phyloP scores from a whole-genome alignment of 2,888 invertebrate species.

The Vandiemenella viatica region DNA sequence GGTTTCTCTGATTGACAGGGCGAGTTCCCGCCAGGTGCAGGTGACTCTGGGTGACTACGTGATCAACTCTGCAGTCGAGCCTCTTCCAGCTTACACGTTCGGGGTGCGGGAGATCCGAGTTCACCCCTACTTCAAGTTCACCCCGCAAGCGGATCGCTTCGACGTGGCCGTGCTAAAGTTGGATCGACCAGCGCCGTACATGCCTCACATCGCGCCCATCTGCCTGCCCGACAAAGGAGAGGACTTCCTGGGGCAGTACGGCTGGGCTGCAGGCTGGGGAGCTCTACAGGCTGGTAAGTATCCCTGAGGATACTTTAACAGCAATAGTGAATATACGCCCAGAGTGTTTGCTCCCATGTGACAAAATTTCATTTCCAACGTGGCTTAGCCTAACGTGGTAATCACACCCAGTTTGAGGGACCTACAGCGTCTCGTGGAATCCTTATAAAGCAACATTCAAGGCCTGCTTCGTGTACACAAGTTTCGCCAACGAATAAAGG shows the following conservation, averaged over 20 bases:
- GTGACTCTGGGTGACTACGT: slow-evolving; percentile 87
- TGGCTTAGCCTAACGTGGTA: no score
- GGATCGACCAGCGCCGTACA: slow-evolving; percentile 69
- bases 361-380: no score
- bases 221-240: slow-evolving; percentile 81
- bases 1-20: slow-evolving; percentile 36
- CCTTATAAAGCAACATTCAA: no score
- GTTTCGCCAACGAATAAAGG: no score
- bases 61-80: slow-evolving; percentile 83
- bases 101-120: slow-evolving; percentile 81
- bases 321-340: not conserved
- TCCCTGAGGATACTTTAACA: no score
- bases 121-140: slow-evolving; percentile 84
- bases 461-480: no score
- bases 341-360: not conserved
- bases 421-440: no score
- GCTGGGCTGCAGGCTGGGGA: slow-evolving; percentile 90
- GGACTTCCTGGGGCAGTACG: slow-evolving; percentile 78
- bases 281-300: slow-evolving; percentile 53
- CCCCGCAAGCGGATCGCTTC: slow-evolving; percentile 80
- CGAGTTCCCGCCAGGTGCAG: slow-evolving; percentile 77
- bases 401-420: no score
- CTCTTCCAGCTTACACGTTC: slow-evolving; percentile 79
- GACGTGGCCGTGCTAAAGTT: slow-evolving; percentile 80
- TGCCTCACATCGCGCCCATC: slow-evolving; percentile 51